These are phyloP conservation scores for Parapsyche elsis DNA, from an alignment of 1,140 invertebrate genomes.

Conservation along the genomic window DNA sequence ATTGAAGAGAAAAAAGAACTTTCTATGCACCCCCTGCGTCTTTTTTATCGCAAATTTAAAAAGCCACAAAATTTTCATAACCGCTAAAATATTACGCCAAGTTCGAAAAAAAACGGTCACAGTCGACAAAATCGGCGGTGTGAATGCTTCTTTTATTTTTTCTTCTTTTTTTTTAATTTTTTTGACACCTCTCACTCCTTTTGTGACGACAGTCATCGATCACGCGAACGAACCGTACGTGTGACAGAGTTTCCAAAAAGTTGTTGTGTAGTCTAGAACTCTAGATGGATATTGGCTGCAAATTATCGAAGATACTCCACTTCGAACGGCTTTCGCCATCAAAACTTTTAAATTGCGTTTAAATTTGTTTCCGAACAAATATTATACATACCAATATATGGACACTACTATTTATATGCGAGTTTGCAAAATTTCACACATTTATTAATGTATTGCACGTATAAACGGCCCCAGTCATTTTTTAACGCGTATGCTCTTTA, in stretches of 20 bases:
- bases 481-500: no score
- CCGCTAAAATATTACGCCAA: neutral
- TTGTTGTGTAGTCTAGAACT: constrained; percentile 4
- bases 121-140: neutral
- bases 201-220: constrained; percentile 19
- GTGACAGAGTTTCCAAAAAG: constrained; percentile 11
- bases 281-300: constrained; percentile 25
- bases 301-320: no score
- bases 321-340: no score
- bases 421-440: no score
- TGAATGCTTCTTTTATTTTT: constrained; percentile 1
- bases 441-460: no score
- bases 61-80: constrained; percentile 29
- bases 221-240: neutral
- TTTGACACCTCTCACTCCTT: neutral
- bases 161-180: neutral
- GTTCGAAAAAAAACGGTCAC: neutral
- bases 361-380: no score
- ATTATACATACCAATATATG: no score
- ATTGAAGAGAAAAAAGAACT: neutral
- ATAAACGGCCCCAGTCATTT: no score
- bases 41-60: constrained; percentile 31
- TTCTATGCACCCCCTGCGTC: constrained; percentile 9
- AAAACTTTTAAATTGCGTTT: no score
- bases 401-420: no score